Evolutionary conservation across 2,888 invertebrate genomes (phyloP), one percentile per base, ranked within the genome.

Genomic region (Cotesia congregata): DNA sequence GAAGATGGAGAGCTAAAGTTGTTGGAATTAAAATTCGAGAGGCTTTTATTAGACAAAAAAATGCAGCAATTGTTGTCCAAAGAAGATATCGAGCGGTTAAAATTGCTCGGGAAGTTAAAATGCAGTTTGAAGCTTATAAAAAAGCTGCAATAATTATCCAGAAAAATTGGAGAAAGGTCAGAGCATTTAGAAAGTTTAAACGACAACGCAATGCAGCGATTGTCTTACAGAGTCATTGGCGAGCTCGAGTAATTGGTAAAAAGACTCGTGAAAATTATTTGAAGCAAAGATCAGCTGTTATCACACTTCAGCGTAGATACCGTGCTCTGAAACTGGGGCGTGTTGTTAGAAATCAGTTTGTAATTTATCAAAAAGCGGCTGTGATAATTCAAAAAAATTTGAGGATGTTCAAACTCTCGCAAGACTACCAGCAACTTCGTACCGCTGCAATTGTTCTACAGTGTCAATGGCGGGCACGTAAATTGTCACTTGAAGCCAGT

Each of bases 261-360:
- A 70, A 50, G 12, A 62, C 12, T 5, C 77, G 77, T 12, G 62
- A 67, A 6, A 17, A 20, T n/a, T 81, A 78, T 40, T 5, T 77
- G 1, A 74, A 79, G n/a, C 69, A 70, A 41, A 68, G 17, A 39
- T 79, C 80, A 0, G 86, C 91, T 6, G 84, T 85, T 5, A 81
- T 89, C 20, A 62, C 85, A 12, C 88, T 92, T 78, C 92, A 92
- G 83, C 87, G 82, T 38, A 84, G 85, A 60, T 92, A 87, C 81
- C 89, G 89, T 88, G 90, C 86, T 12, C 84, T 86, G 40, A 81
- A 74, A 77, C 83, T 68, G 2, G 75, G 77, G 39, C 72, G 76
- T 60, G 38, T 62, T 1, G 71, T 83, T 6, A 78, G 38, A 74
- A 68, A n/a, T 20, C 67, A 39, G 41, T 79, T 71, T 77, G 79